Evolutionary conservation across 2,797 vertebrate species (phyloP), one percentile per base, ranked within the genome.

Genomic region (Centropyge bicolor): DNA sequence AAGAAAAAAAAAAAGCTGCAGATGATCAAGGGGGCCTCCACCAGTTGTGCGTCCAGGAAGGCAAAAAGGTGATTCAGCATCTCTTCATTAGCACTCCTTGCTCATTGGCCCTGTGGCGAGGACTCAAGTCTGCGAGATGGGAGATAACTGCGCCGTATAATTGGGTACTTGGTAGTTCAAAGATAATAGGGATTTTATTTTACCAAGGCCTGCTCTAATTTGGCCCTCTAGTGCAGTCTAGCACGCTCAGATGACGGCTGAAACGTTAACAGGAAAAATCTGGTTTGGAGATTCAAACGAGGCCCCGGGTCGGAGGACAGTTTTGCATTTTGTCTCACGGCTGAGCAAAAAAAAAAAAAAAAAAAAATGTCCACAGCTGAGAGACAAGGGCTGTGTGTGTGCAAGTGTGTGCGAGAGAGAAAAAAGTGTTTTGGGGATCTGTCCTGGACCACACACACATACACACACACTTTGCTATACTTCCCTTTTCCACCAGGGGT

Each of bases 111-210:
- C 86, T 27, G 54, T 88, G 84, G 88, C 75, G 54, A 82, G 77
- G 69, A 85, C 84, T 90, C 89, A 89, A 87, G 86, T 85, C 87
- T 90, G 82, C 56, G 84, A 91, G 86, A 91, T 91, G 78, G 69
- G 77, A 88, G 87, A 92, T 90, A 90, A 88, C 81, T 40, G 74
- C 49, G 76, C 57, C 75, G 57, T 85, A 89, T 91, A 91, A 92
- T 91, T 93, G 89, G 88, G 82, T 82, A 87, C 83, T 88, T 88
- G 89, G 88, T 85, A 85, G 87, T 91, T 92, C 88, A 91, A 89
- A 91, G 89, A 93, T 92, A 91, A 93, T 87, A 80, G 86, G 89
- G 86, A 78, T 82, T 91, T 87, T 89, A 88, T 87, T 91, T 91
- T 72, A 86, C 85, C 74, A 72, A 73, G 84, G 77, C 81, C 80